Evolutionary conservation across 2,113 vertebrate genomes (phyloP), one percentile per base, ranked within the genome.

Genomic region (Fulmarus glacialis): DNA sequence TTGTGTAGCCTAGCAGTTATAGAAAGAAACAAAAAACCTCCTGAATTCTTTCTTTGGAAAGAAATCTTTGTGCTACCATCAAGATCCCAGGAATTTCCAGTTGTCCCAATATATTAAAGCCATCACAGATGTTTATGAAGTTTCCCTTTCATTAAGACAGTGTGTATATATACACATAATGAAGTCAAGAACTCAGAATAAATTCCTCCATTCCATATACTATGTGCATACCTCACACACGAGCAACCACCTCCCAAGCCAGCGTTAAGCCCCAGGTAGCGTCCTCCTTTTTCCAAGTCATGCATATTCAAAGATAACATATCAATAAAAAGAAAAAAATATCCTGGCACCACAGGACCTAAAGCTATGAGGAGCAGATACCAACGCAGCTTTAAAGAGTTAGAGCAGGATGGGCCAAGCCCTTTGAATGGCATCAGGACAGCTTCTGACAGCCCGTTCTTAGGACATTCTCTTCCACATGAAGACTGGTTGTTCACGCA

Each of bases 171-270:
- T 15, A 23, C 10, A 38, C 17, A 53, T 10, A 48, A 47, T 8
- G 18, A 72, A 77, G 48, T 21, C 18, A 42, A 58, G 47, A 75
- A 24, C 58, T 43, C 60, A 5, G 42, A 48, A 78, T 66, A 52
- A n/a, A 78, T 32, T 73, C 38, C 53, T 63, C 59, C 9, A 24
- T 62, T 48, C 48, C 16, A 23, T 15, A 62, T 8, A 62, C 18
- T 29, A 38, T 3, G 7, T 23, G n/a, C 12, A 3, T 16, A 52
- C 48, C 56, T 23, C 45, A 14, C 19, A 29, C 1, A 59, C 0
- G 5, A 42, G 45, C 63, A 70, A 36, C 16, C 40, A 17, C 42
- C 32, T 75, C 74, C 12, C 26, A 34, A 4, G 40, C 20, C 47
- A 66, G 20, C 1, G 1, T 8, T 24, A 40, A 75, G 43, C 9